Evolutionary conservation across 2,888 invertebrate genomes (phyloP).

Genomic region (Plemyria rubiginata): DNA sequence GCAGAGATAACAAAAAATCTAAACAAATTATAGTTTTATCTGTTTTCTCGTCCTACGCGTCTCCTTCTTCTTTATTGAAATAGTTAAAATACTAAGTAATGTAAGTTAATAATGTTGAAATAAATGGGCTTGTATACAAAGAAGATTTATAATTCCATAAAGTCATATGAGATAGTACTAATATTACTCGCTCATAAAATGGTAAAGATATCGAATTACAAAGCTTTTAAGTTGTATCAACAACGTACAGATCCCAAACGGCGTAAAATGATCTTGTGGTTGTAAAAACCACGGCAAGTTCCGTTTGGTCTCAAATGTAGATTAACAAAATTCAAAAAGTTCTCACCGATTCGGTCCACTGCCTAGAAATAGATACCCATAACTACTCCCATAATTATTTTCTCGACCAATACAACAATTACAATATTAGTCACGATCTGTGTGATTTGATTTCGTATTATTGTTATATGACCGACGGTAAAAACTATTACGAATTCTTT

Average conservation of each 20-base stretch:
- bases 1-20: too few species aligned
- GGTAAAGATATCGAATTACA: constrained; percentile 23
- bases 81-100: background rate
- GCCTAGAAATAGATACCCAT: constrained; percentile 64
- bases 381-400: constrained; percentile 71
- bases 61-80: background rate
- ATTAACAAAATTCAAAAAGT: constrained; percentile 73
- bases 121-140: background rate
- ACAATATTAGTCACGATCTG: constrained; percentile 76
- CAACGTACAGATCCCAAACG: constrained; percentile 30
- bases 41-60: too few species aligned
- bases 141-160: constrained; percentile 10
- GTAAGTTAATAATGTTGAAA: background rate
- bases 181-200: constrained; percentile 8
- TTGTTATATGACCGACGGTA: constrained; percentile 58
- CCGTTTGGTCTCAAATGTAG: constrained; percentile 76
- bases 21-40: too few species aligned
- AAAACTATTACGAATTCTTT: constrained; percentile 65
- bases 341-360: constrained; percentile 80
- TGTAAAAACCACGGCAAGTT: constrained; percentile 64
- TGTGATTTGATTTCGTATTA: constrained; percentile 61
- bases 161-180: constrained; percentile 1
- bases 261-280: constrained; percentile 57
- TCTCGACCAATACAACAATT: constrained; percentile 80
- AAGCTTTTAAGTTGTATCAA: constrained; percentile 22